Conservation (phyloP, 2,888 invertebrate genomes). For the Zele albiditarsus region DNA sequence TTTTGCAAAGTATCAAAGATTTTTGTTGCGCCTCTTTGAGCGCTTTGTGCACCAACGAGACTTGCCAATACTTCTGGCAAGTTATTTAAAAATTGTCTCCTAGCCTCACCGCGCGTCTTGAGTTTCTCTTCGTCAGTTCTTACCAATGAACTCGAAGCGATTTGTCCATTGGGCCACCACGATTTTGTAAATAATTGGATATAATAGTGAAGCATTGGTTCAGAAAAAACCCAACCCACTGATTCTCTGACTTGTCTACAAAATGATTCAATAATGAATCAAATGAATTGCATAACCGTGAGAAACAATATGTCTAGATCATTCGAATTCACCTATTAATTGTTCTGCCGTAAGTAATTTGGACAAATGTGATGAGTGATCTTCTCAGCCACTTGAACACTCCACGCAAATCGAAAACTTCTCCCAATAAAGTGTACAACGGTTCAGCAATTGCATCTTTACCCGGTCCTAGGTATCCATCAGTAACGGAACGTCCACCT, state of each 20-base stretch:
- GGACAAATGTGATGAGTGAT: constrained; percentile 92
- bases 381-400: constrained; percentile 90
- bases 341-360: constrained; percentile 92
- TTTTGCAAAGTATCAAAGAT: constrained; percentile 91
- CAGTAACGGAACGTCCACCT: constrained; percentile 68
- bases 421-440: constrained; percentile 88
- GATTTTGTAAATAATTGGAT: constrained; percentile 87
- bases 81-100: constrained; percentile 81
- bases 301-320: constrained; percentile 53
- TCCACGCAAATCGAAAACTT: constrained; percentile 92
- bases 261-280: neutral
- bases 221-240: constrained; percentile 89
- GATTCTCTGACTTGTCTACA: constrained; percentile 89
- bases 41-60: constrained; percentile 89
- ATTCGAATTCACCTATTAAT: constrained; percentile 81
- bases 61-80: constrained; percentile 87
- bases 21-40: constrained; percentile 87
- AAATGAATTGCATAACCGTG: constrained; percentile 50
- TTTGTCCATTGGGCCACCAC: constrained; percentile 92
- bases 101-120: constrained; percentile 81
- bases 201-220: constrained; percentile 93
- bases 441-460: constrained; percentile 93
- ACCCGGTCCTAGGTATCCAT: constrained; percentile 70
- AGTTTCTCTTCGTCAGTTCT: constrained; percentile 79
- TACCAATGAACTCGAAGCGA: constrained; percentile 75